These are phyloP conservation scores for Dascyllus trimaculatus DNA, from an alignment of 2,113 vertebrate genomes.

Conservation along the genomic window DNA sequence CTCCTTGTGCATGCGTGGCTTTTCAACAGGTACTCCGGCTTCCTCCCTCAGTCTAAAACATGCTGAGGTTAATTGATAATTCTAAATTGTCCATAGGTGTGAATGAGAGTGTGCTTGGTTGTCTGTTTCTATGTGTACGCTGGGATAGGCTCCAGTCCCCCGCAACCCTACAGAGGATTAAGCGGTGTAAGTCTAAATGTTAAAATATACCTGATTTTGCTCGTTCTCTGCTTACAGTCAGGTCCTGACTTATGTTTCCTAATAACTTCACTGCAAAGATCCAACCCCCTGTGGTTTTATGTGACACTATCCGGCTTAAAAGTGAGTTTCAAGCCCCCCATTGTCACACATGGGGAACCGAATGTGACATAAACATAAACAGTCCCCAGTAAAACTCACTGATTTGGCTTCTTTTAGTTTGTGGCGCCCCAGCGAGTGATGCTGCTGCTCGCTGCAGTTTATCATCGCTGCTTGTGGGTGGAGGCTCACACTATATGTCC, in stretches of 20 bases:
- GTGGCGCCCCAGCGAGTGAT: neutral
- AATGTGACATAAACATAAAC: slow-evolving; percentile 26
- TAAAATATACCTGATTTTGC: no score
- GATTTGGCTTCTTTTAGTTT: slow-evolving; percentile 9
- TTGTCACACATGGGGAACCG: neutral
- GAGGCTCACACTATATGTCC: neutral
- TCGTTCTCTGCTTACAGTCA: no score
- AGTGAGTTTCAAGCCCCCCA: neutral
- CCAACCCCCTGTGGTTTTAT: neutral
- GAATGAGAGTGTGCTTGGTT: no score
- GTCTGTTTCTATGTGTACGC: no score
- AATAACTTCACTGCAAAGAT: neutral
- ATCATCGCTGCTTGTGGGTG: slow-evolving; percentile 4
- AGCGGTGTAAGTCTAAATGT: no score
- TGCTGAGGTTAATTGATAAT: no score
- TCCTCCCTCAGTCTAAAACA: no score
- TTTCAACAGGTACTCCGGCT: no score
- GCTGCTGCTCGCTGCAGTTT: slow-evolving; percentile 7
- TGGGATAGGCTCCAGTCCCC: no score
- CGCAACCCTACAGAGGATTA: no score
- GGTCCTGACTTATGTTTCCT: neutral
- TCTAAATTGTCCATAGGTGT: no score
- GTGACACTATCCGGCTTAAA: neutral
- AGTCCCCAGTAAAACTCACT: slow-evolving; percentile 20
- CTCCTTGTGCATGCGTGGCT: no score